Evolutionary conservation across 2,797 vertebrate genomes (phyloP), one percentile per base, ranked within the genome.

Genomic region (Anguilla anguilla): DNA sequence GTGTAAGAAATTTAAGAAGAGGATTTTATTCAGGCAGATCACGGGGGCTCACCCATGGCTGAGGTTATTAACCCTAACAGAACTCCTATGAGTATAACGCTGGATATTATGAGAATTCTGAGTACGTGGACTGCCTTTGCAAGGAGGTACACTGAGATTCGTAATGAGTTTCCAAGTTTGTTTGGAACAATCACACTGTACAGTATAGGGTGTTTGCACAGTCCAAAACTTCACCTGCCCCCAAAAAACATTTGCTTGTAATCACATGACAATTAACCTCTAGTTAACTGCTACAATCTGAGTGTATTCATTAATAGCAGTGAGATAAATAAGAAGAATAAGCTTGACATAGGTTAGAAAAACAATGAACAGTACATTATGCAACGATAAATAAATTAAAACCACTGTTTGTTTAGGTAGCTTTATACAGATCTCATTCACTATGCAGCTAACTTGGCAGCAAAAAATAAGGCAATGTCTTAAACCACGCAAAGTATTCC

Each of bases 1-100:
- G 69, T 81, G 90, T 90, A 74, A 92, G 88, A 86, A 19, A 1
- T 89, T 84, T 35, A 9, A 31, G 59, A 49, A 22, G 61, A 49
- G 53, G 35, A 81, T 61, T 61, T 51, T 51, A 46, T 39, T 83
- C 49, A 69, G 59, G 31, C 59, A 84, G 61, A 57, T 86, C 28
- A 0, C 22, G n/a, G 46, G n/a, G 28, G 39, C 86, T 87, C 35
- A 17, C 15, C 46, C 59, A 69, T 84, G 83, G 57, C 31, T 28
- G 28, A 22, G 53, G 31, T 72, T 35, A 61, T 9, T 19, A 35
- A 84, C 46, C 19, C 22, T 51, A 22, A 46, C n/a, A 49, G 43
- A 49, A 51, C 46, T 82, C 46, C 19, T 82, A 7, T 19, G 25
- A 82, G 51, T 19, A 49, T 22, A 82, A 82, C 51, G 46, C 2